Conservation (phyloP, 2,888 invertebrate genomes). For the Harmothoe impar region DNA sequence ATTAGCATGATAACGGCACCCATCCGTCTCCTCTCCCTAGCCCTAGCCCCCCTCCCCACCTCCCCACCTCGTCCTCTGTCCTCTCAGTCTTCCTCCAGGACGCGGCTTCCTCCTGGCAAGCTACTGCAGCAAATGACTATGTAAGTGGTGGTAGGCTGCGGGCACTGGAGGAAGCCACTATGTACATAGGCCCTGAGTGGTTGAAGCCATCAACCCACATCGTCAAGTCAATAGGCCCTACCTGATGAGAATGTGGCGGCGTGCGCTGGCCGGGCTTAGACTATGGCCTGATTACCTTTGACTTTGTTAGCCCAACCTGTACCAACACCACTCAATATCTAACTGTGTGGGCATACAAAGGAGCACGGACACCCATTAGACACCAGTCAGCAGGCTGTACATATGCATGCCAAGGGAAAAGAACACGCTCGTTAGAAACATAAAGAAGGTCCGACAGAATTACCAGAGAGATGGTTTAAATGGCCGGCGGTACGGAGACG, state of each 20-base stretch:
- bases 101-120: background rate
- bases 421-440: no score
- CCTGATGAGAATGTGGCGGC: conserved; percentile 42
- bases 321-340: background rate
- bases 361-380: no score
- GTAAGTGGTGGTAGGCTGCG: conserved; percentile 21
- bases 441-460: background rate
- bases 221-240: conserved; percentile 48
- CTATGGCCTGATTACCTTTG: conserved; percentile 15
- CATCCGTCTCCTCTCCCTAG: background rate
- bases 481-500: background rate
- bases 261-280: background rate
- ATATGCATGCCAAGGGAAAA: no score
- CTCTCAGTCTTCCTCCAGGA: background rate
- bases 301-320: background rate
- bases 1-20: conserved; percentile 44
- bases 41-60: background rate
- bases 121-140: conserved; percentile 21
- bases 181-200: conserved; percentile 43
- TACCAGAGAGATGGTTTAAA: background rate
- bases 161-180: conserved; percentile 14
- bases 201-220: conserved; percentile 48
- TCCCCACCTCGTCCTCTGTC: background rate
- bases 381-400: no score
- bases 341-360: no score